phyloP scores from a whole-genome alignment of 2,113 vertebrate species.

The Percopsis transmontana region DNA sequence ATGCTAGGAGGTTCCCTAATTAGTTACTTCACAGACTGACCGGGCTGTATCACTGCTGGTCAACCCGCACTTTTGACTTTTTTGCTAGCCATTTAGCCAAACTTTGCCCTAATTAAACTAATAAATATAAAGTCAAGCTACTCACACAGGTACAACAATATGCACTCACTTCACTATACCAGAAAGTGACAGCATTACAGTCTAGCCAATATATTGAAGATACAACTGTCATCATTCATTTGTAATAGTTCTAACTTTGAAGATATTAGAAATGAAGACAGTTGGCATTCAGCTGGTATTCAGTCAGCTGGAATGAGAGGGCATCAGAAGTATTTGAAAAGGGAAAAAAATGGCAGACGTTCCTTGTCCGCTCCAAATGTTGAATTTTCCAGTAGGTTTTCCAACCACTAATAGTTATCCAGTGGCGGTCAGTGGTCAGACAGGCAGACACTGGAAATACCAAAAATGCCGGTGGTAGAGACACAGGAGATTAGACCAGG shows the following conservation, averaged over 20 bases:
- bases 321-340: slow-evolving; percentile 50
- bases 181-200: background rate
- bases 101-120: background rate
- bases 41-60: background rate
- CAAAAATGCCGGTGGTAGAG: slow-evolving; percentile 58
- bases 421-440: slow-evolving; percentile 69
- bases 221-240: background rate
- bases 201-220: background rate
- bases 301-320: slow-evolving; percentile 35
- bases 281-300: background rate
- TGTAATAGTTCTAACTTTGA: background rate
- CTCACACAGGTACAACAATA: background rate
- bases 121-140: too few relatives aligned
- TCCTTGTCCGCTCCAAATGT: slow-evolving; percentile 50
- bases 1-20: slow-evolving; percentile 3
- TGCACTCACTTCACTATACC: background rate
- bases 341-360: slow-evolving; percentile 46
- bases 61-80: background rate
- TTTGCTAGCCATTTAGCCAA: background rate
- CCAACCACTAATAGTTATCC: slow-evolving; percentile 75
- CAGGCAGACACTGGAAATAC: slow-evolving; percentile 75
- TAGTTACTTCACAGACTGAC: background rate
- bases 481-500: slow-evolving; percentile 59
- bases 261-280: background rate
- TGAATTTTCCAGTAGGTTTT: slow-evolving; percentile 72